Evolutionary conservation across 2,888 invertebrate genomes (phyloP).

Genomic region (Vandiemenella viatica): DNA sequence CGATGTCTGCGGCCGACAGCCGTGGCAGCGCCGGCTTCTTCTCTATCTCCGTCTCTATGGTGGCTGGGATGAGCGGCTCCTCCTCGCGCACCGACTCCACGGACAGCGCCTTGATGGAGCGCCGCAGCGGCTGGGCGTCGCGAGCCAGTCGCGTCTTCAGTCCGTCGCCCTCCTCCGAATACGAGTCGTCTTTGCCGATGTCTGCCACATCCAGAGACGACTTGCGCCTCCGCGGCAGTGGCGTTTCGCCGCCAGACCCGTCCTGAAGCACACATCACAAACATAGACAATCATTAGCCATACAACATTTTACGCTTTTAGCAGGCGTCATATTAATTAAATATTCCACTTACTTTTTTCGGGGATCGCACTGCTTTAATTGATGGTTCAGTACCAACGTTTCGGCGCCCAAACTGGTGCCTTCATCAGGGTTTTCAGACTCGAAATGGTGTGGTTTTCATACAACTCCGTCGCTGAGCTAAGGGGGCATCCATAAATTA

Average conservation of each 20-base stretch:
- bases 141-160: slow-evolving; percentile 26
- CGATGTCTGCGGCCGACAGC: slow-evolving; percentile 9
- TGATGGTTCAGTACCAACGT: no score
- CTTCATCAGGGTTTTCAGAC: no score
- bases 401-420: no score
- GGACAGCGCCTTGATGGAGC: neutral
- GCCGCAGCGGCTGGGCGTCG: neutral
- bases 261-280: no score
- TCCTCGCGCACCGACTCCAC: neutral
- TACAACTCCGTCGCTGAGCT: no score
- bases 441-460: no score
- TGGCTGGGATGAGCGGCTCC: neutral
- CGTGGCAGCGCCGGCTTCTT: neutral
- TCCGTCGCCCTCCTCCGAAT: slow-evolving; percentile 37
- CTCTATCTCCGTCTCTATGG: slow-evolving; percentile 5
- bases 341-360: no score
- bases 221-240: neutral
- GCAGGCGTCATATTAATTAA: no score
- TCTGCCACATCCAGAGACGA: neutral
- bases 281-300: no score
- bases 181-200: slow-evolving; percentile 8
- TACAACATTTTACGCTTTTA: no score
- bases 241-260: neutral
- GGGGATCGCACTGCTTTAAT: no score
- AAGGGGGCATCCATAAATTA: no score